Evolutionary conservation across 2,113 vertebrate species (phyloP), one percentile per base, ranked within the genome.

Genomic region (Carollia perspicillata): DNA sequence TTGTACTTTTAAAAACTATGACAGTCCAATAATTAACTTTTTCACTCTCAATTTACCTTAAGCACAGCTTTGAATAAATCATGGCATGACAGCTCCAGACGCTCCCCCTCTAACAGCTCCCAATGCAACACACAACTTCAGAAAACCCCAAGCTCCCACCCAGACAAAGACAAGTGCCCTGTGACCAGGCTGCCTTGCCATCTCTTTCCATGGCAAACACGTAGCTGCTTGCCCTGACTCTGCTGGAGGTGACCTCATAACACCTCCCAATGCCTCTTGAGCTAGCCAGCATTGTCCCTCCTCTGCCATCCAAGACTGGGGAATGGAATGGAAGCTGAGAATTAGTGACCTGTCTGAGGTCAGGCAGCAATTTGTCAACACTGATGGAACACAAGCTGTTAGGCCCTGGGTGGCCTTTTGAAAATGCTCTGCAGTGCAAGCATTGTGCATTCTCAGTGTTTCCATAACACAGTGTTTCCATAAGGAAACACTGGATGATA

Each of bases 341-440:
- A 74, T 87, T 69, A 93, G 72, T 40, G 69, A 84, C 49, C 63
- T 94, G 63, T 66, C 53, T 84, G 55, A 80, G 8, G 42, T 42
- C 90, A 94, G 95, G 77, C 77, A 33, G 58, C 58, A 84, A n/a
- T 95, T 95, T 97, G 94, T 95, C 66, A 93, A 66, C 84, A 69
- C 14, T 16, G 65, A 87, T 51, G 84, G 58, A 69, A 88, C 40
- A 53, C 90, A 93, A 92, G 90, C 88, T 92, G 69, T 58, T 81
- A 90, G 55, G 22, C 30, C 66, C 65, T 78, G n/a, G 83, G 84
- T 84, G 88, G 20, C 69, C 47, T 86, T 88, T 84, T 89, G 75
- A 60, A 91, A 95, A 89, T 51, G 60, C 6, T 79, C 7, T 30
- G 35, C 14, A 22, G 49, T 14, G n/a, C n/a, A 72, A 95, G 16